phyloP scores from a whole-genome alignment of 2,888 invertebrate species.

The Tipula confusa region DNA sequence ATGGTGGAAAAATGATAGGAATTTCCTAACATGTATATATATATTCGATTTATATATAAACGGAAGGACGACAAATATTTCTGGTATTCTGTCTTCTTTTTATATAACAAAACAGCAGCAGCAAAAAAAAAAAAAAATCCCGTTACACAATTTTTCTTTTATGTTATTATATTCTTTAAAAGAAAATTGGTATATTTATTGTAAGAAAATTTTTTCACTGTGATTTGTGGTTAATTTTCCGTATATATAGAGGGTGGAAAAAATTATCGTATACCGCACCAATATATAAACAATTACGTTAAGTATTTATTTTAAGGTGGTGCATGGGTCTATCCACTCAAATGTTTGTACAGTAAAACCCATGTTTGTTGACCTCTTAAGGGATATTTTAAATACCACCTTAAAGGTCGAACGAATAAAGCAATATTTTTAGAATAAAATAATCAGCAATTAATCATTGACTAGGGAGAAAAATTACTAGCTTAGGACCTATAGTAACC shows the following conservation, averaged over 20 bases:
- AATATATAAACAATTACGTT: not conserved
- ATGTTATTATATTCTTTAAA: not conserved
- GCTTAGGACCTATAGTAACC: too few species aligned
- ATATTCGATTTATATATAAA: not conserved
- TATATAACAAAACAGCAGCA: not conserved
- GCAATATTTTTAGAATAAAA: too few species aligned
- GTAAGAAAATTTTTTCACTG: constrained; percentile 17
- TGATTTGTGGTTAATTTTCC: not conserved
- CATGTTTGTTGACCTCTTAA: too few species aligned
- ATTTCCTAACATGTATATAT: not conserved
- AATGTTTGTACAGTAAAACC: too few species aligned
- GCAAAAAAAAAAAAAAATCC: not conserved
- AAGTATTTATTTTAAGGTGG: not conserved
- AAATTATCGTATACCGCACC: not conserved
- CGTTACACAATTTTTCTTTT: constrained; percentile 21
- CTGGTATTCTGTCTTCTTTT: not conserved
- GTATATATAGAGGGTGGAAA: not conserved
- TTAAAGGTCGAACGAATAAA: too few species aligned
- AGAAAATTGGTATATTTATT: constrained; percentile 8
- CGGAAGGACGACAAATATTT: constrained; percentile 12
- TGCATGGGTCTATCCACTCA: not conserved
- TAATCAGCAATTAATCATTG: too few species aligned
- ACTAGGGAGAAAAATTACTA: too few species aligned
- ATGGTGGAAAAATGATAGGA: constrained; percentile 20
- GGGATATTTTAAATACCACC: too few species aligned